phyloP scores from a whole-genome alignment of 2,888 invertebrate genomes.

The Prosapia bicincta region DNA sequence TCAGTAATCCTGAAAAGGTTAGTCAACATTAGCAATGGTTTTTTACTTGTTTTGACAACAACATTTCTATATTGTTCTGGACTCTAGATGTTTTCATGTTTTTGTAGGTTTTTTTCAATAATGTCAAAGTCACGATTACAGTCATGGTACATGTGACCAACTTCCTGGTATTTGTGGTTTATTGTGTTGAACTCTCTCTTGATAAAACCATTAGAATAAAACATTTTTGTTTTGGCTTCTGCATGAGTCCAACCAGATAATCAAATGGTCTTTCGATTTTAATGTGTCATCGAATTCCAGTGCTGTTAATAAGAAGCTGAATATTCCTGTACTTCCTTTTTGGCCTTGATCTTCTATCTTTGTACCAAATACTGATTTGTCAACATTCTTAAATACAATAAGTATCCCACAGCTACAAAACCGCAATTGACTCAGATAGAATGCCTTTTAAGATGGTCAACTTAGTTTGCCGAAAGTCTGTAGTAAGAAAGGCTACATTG shows the following conservation, averaged over 20 bases:
- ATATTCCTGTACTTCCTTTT: slow-evolving; percentile 29
- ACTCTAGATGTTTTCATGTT: slow-evolving; percentile 38
- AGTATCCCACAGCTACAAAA: slow-evolving; percentile 29
- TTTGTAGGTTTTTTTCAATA: slow-evolving; percentile 41
- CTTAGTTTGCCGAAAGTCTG: slow-evolving; percentile 31
- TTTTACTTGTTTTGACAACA: slow-evolving; percentile 34
- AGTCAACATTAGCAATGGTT: slow-evolving; percentile 35
- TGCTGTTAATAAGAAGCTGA: slow-evolving; percentile 27
- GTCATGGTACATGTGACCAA: slow-evolving; percentile 43
- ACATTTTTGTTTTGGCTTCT: slow-evolving; percentile 29
- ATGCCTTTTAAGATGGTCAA: slow-evolving; percentile 33
- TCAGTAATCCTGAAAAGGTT: slow-evolving; percentile 31
- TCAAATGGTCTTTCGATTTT: slow-evolving; percentile 35
- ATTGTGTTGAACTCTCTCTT: slow-evolving; percentile 39
- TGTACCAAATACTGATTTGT: slow-evolving; percentile 27
- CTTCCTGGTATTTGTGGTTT: slow-evolving; percentile 44
- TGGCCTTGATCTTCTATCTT: slow-evolving; percentile 36
- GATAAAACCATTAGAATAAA: slow-evolving; percentile 20
- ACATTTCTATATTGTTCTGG: slow-evolving; percentile 41
- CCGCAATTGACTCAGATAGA: slow-evolving; percentile 33
- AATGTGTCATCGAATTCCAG: slow-evolving; percentile 17
- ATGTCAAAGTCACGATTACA: slow-evolving; percentile 43
- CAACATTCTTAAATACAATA: slow-evolving; percentile 19
- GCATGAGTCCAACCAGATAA: slow-evolving; percentile 32
- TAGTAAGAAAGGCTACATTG: slow-evolving; percentile 24